Percentiles rank a stretch among this genome's conserved stretches.
These are phyloP conservation scores for Cyprinella venusta DNA, from an alignment of 2,797 vertebrate species.

Conservation along the genomic window DNA sequence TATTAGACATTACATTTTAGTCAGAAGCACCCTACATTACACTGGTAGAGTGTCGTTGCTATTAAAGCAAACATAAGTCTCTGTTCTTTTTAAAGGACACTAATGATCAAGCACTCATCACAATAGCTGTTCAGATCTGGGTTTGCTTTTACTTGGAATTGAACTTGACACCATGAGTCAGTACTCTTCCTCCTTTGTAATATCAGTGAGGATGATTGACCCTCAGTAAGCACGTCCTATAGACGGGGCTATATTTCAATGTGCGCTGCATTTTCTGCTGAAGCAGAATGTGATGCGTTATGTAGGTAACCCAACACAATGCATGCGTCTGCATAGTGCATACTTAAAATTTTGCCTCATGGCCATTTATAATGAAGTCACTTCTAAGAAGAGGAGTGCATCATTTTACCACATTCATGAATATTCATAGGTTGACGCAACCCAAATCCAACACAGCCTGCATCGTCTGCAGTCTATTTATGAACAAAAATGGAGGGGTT, in stretches of 20 bases:
- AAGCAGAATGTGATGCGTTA: slow-evolving; percentile 69
- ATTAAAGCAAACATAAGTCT: not conserved
- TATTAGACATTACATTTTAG: not conserved
- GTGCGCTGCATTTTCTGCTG: slow-evolving; percentile 66
- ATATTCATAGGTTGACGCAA: slow-evolving; percentile 15
- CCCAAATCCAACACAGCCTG: not conserved
- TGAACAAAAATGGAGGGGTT: slow-evolving; percentile 44
- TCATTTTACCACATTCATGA: slow-evolving; percentile 49
- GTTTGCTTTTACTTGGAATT: slow-evolving; percentile 8
- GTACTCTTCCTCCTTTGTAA: not conserved
- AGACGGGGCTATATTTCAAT: slow-evolving; percentile 70
- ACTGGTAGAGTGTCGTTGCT: not conserved
- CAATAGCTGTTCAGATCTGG: not conserved
- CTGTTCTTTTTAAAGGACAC: not conserved
- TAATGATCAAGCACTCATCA: not conserved
- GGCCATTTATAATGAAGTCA: slow-evolving; percentile 45
- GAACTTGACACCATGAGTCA: not conserved
- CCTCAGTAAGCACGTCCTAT: slow-evolving; percentile 71
- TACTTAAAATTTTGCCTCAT: slow-evolving; percentile 52
- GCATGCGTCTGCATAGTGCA: slow-evolving; percentile 67
- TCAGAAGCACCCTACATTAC: not conserved
- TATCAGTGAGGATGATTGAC: slow-evolving; percentile 14
- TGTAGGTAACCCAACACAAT: slow-evolving; percentile 73
- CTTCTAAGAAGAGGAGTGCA: slow-evolving; percentile 43
- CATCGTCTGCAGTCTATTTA: not conserved